Evolutionary conservation across 2,797 vertebrate genomes (phyloP).

Genomic region (Labroides dimidiatus): DNA sequence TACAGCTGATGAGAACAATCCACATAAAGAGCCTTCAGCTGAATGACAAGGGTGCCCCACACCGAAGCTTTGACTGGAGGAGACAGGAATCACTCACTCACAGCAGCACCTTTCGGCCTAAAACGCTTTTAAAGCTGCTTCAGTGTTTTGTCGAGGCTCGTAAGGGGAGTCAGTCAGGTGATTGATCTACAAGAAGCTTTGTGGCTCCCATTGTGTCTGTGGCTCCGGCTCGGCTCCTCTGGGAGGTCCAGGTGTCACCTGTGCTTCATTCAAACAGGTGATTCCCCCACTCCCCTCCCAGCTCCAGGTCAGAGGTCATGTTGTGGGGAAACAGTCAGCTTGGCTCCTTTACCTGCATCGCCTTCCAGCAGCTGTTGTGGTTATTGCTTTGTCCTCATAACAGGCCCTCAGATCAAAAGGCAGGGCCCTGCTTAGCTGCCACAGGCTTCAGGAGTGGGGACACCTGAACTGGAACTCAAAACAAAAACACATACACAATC

Average conservation of each 20-base stretch:
- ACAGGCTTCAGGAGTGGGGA: slow-evolving; percentile 24
- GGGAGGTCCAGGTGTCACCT: slow-evolving; percentile 44
- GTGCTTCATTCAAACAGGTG: slow-evolving; percentile 41
- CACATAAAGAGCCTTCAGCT: slow-evolving; percentile 61
- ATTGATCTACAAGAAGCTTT: slow-evolving; percentile 5
- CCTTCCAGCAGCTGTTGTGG: slow-evolving; percentile 60
- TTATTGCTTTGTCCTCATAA: slow-evolving; percentile 43
- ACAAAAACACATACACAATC: slow-evolving; percentile 1
- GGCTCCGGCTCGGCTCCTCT: slow-evolving; percentile 1
- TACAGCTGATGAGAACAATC: slow-evolving; percentile 68
- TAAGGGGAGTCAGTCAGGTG: slow-evolving; percentile 18
- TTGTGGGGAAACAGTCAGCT: slow-evolving; percentile 25
- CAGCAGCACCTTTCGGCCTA: slow-evolving; percentile 6
- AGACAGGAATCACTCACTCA: slow-evolving; percentile 36
- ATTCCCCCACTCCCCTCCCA: slow-evolving; percentile 1
- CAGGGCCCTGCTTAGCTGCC: slow-evolving; percentile 13
- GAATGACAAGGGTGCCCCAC: slow-evolving; percentile 37
- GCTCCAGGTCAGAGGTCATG: slow-evolving; percentile 55
- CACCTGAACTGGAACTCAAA: slow-evolving; percentile 3
- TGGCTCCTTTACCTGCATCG: slow-evolving; percentile 34
- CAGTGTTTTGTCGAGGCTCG: neutral
- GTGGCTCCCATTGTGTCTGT: neutral
- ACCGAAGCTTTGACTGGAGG: slow-evolving; percentile 26
- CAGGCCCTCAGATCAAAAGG: slow-evolving; percentile 39
- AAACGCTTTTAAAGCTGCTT: slow-evolving; percentile 6